These are phyloP conservation scores for Motacilla tschutschensis DNA, from an alignment of 2,113 vertebrate genomes.

Conservation along the genomic window DNA sequence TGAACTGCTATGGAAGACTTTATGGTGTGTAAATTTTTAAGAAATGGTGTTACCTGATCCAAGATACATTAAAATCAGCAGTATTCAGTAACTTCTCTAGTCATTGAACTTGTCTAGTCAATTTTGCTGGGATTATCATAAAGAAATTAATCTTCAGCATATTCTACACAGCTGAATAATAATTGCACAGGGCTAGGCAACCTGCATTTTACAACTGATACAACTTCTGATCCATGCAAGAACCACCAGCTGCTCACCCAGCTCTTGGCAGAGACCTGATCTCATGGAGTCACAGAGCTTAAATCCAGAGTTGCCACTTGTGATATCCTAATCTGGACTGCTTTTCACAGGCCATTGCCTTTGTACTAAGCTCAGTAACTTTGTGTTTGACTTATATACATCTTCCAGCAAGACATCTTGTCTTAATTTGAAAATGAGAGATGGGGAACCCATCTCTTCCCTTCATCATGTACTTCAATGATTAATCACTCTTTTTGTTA, in stretches of 20 bases:
- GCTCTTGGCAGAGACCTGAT: neutral
- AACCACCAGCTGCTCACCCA: neutral
- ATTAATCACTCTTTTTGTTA: constrained; percentile 24
- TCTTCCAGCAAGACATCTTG: neutral
- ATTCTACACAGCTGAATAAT: neutral
- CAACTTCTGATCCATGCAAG: neutral
- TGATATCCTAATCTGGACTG: neutral
- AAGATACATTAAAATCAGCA: neutral
- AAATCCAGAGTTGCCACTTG: neutral
- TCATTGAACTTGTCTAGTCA: neutral
- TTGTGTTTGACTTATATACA: constrained; percentile 15
- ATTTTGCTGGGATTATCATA: neutral
- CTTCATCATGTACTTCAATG: neutral
- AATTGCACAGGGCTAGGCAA: neutral
- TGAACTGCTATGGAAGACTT: neutral
- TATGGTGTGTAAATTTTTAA: neutral
- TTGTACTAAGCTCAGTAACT: constrained; percentile 16
- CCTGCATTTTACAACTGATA: neutral
- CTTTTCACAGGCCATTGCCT: constrained; percentile 7
- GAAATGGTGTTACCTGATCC: neutral
- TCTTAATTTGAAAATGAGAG: constrained; percentile 30
- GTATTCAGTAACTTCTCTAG: neutral
- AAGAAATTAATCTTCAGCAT: neutral
- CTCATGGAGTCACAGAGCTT: neutral
- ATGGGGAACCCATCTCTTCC: constrained; percentile 16